Percentiles rank a stretch among this genome's conserved stretches.
phyloP scores from a whole-genome alignment of 2,797 vertebrate species.

The Perodicticus potto region DNA sequence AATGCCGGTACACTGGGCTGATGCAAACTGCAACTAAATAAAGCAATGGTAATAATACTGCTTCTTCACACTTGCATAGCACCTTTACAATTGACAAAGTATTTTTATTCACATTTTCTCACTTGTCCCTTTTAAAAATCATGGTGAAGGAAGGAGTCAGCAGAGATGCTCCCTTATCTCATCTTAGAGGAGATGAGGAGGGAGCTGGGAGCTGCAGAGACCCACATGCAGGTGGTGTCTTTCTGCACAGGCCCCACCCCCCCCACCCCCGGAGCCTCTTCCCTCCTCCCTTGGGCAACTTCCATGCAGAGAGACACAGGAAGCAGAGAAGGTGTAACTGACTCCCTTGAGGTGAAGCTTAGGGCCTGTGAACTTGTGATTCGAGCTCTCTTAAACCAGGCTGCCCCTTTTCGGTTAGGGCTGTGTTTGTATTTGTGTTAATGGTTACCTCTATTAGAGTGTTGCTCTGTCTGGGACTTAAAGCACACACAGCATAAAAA shows the following conservation, averaged over 20 bases:
- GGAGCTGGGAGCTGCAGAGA: not conserved
- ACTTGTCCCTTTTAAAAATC: constrained; percentile 56
- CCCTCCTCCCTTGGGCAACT: not conserved
- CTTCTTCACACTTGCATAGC: constrained; percentile 51
- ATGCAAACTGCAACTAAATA: constrained; percentile 12
- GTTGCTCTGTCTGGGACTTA: not conserved
- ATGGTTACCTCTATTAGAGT: not conserved
- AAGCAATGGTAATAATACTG: constrained; percentile 42
- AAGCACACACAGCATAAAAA: fast-evolving
- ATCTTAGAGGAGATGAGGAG: not conserved
- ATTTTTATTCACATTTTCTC: constrained; percentile 76
- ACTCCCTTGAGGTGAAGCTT: no score
- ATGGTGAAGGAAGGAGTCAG: constrained; percentile 36
- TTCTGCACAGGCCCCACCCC: fast-evolving
- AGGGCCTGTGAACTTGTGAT: not conserved
- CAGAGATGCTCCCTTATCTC: not conserved
- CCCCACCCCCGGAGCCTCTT: not conserved
- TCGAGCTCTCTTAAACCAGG: not conserved
- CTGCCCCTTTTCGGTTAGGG: no score
- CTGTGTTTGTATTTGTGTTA: not conserved
- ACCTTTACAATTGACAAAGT: constrained; percentile 55
- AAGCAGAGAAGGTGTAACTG: not conserved
- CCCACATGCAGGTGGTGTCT: no score
- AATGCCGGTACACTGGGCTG: not conserved
- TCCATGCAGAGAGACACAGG: no score